phyloP scores from a whole-genome alignment of 2,797 vertebrate species.

The Phalloptychus januarius region DNA sequence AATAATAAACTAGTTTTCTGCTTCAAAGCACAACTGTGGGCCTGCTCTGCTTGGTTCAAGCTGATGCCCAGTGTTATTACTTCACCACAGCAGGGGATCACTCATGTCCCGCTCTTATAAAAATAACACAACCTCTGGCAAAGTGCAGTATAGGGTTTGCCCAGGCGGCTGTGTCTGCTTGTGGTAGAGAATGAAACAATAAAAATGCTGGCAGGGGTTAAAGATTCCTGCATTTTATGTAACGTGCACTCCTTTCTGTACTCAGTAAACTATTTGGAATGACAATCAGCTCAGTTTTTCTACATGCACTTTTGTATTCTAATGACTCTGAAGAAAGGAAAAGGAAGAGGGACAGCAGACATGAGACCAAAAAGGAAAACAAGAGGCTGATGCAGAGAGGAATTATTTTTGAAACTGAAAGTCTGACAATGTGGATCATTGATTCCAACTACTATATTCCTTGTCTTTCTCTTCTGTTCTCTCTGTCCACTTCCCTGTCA shows the following conservation, averaged over 20 bases:
- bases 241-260: constrained; percentile 21
- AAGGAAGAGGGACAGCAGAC: constrained; percentile 17
- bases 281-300: constrained; percentile 24
- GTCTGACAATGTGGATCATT: neutral
- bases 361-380: constrained; percentile 39
- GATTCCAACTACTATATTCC: neutral
- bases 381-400: constrained; percentile 6
- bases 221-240: constrained; percentile 41
- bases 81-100: constrained; percentile 40
- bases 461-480: neutral
- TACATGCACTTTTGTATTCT: constrained; percentile 33
- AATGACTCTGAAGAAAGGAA: constrained; percentile 31
- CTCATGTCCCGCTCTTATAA: constrained; percentile 45
- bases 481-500: neutral
- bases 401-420: neutral
- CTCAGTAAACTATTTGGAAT: constrained; percentile 7
- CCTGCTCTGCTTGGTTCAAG: constrained; percentile 22
- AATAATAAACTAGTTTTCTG: constrained; percentile 7
- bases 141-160: constrained; percentile 26
- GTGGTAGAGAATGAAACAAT: constrained; percentile 45
- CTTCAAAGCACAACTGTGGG: constrained; percentile 13
- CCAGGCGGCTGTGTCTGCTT: constrained; percentile 20
- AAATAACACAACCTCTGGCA: constrained; percentile 60
- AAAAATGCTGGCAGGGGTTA: constrained; percentile 28
- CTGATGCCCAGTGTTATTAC: constrained; percentile 39